These are phyloP conservation scores for Chironomus riparius DNA, from an alignment of 2,888 invertebrate species.

Conservation along the genomic window DNA sequence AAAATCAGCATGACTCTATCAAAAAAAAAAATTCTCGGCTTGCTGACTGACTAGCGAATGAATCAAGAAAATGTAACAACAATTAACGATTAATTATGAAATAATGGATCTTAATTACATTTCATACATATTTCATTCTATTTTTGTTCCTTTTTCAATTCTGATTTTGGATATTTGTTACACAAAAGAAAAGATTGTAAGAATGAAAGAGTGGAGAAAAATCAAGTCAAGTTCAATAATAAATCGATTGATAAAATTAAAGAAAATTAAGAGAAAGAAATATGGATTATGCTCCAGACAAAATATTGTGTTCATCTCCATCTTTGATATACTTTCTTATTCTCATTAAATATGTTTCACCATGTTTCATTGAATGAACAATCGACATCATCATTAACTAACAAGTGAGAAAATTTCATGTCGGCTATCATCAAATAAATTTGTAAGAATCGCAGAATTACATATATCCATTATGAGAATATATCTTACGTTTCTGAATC, in stretches of 20 bases:
- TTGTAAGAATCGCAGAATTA: slow-evolving; percentile 15
- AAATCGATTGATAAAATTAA: no score
- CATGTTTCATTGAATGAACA: not conserved
- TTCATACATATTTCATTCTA: no score
- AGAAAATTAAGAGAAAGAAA: no score
- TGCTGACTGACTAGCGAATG: not conserved
- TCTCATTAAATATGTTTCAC: not conserved
- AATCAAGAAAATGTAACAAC: not conserved
- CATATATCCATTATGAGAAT: not conserved
- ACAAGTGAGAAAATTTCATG: not conserved
- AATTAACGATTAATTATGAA: slow-evolving; percentile 25
- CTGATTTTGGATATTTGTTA: no score
- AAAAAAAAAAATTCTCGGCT: not conserved
- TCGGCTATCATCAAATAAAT: slow-evolving; percentile 22
- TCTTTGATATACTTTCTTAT: no score
- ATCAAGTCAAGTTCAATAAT: no score
- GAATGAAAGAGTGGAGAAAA: no score
- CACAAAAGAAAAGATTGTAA: no score
- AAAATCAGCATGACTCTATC: not conserved
- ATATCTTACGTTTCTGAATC: not conserved
- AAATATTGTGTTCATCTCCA: no score
- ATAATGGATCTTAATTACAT: slow-evolving; percentile 22
- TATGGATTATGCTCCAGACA: no score
- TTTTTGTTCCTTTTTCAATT: no score
- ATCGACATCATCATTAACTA: not conserved